Evolutionary conservation across 1,140 invertebrate species (phyloP).

Genomic region (Tribolium madens): DNA sequence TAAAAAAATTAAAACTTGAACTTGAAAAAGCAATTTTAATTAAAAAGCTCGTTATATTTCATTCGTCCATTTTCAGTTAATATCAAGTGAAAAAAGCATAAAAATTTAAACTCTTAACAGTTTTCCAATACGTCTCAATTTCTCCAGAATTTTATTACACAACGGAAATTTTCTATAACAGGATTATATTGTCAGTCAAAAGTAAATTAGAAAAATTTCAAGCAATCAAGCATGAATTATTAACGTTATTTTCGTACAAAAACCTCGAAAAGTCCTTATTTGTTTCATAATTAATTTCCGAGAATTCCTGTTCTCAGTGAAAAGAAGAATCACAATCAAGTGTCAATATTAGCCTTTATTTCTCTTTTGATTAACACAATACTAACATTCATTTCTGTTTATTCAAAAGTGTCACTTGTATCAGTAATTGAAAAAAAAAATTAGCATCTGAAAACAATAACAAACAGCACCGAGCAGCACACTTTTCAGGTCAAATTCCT

Average conservation of each 20-base stretch:
- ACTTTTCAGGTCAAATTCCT: constrained; percentile 33
- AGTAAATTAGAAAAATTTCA: constrained; percentile 1
- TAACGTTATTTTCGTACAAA: neutral
- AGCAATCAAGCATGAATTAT: constrained; percentile 9
- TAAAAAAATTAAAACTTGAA: neutral
- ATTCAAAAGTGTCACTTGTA: neutral
- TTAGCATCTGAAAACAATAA: constrained; percentile 5
- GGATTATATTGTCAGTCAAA: constrained; percentile 2
- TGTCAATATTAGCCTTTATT: constrained; percentile 3
- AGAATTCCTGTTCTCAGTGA: neutral
- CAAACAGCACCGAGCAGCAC: constrained; percentile 2
- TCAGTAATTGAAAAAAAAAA: constrained; percentile 9
- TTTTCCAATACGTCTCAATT: neutral
- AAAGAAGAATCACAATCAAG: neutral
- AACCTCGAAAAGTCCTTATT: neutral
- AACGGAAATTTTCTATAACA: neutral
- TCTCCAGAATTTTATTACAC: neutral
- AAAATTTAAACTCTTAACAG: neutral
- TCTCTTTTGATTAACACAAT: constrained; percentile 2
- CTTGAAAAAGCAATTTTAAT: neutral
- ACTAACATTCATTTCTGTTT: constrained; percentile 3
- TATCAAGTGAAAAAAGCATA: neutral
- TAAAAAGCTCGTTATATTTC: neutral
- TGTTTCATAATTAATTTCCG: neutral
- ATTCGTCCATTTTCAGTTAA: neutral